phyloP scores from a whole-genome alignment of 2,797 vertebrate genomes.

The Benthosema pterotum region DNA sequence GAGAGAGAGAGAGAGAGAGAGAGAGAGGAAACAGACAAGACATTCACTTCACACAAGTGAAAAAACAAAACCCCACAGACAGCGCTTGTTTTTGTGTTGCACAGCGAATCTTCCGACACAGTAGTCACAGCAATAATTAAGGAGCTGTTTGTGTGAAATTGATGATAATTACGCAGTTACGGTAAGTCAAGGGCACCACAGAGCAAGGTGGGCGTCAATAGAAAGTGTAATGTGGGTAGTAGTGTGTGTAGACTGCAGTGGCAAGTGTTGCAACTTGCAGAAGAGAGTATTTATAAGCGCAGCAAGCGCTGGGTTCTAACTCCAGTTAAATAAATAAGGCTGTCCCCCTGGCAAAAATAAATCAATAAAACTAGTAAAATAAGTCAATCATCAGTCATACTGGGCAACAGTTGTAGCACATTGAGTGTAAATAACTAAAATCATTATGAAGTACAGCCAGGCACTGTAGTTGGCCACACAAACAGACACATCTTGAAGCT shows the following conservation, averaged over 20 bases:
- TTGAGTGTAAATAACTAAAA: slow-evolving; percentile 33
- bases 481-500: slow-evolving; percentile 16
- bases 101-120: slow-evolving; percentile 10
- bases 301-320: slow-evolving; percentile 12
- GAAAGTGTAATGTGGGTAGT: slow-evolving; percentile 12
- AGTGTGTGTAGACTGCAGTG: neutral
- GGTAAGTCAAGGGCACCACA: slow-evolving; percentile 34
- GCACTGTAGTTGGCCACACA: slow-evolving; percentile 16
- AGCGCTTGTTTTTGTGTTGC: slow-evolving; percentile 16
- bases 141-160: slow-evolving; percentile 35
- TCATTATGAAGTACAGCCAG: slow-evolving; percentile 21
- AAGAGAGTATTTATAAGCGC: slow-evolving; percentile 3
- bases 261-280: slow-evolving; percentile 3
- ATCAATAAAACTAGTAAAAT: slow-evolving; percentile 29
- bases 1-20: too few relatives aligned
- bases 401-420: slow-evolving; percentile 12
- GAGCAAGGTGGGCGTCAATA: slow-evolving; percentile 30
- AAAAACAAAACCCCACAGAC: neutral
- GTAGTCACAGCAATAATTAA: slow-evolving; percentile 30
- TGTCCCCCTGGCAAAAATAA: neutral
- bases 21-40: neutral
- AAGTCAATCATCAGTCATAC: slow-evolving; percentile 7
- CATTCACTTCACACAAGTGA: neutral
- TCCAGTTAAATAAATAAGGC: slow-evolving; percentile 14
- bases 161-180: slow-evolving; percentile 39